Conservation (phyloP, 2,888 invertebrate species). For the Seira sanloemensis region DNA sequence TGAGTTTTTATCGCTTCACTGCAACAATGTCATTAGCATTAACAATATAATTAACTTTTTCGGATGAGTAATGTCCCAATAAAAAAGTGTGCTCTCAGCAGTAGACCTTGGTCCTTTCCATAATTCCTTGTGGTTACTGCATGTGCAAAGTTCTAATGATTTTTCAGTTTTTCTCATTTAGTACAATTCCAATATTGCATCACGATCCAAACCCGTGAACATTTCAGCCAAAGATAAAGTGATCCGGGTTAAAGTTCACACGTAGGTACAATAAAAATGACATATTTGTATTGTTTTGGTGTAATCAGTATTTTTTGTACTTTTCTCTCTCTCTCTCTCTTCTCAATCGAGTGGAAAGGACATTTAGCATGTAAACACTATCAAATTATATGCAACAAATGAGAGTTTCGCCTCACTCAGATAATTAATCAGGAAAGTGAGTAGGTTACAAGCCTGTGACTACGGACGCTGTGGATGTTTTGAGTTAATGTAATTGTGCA, state of each 20-base stretch:
- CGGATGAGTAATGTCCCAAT: not conserved
- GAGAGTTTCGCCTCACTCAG: conserved; percentile 31
- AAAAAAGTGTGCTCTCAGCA: too few species aligned
- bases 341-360: not conserved
- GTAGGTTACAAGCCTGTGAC: not conserved
- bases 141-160: too few species aligned
- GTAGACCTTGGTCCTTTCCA: not conserved
- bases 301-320: conserved; percentile 40
- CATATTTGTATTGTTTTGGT: conserved; percentile 22
- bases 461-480: not conserved
- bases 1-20: not conserved
- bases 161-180: too few species aligned
- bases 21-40: conserved; percentile 19
- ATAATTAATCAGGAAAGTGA: conserved; percentile 54
- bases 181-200: not conserved
- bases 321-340: not conserved
- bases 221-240: conserved; percentile 31
- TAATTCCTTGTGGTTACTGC: too few species aligned
- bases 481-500: conserved; percentile 59
- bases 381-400: conserved; percentile 31
- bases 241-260: conserved; percentile 47
- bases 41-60: not conserved
- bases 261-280: not conserved
- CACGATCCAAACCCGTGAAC: not conserved
- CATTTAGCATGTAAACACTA: conserved; percentile 46